Evolutionary conservation across 1,140 invertebrate genomes (phyloP).

Genomic region (Euglossa dilemma): DNA sequence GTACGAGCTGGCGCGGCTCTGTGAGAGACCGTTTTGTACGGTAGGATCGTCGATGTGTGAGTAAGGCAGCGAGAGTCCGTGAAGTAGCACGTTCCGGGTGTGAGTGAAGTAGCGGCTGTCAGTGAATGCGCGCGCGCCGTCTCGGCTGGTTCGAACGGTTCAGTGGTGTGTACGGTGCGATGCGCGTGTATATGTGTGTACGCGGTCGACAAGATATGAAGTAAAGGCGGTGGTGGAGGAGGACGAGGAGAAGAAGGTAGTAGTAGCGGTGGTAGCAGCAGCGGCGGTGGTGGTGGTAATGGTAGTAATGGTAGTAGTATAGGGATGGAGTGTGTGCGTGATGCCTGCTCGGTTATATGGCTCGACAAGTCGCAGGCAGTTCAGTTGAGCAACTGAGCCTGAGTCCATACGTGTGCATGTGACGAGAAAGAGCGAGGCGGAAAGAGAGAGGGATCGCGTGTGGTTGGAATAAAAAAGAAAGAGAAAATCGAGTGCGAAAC

Average conservation of each 20-base stretch:
- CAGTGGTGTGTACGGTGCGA: slow-evolving; percentile 39
- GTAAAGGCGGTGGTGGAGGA: slow-evolving; percentile 53
- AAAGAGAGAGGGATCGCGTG: slow-evolving; percentile 13
- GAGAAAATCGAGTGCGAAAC: slow-evolving; percentile 27
- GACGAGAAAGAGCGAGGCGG: slow-evolving; percentile 38
- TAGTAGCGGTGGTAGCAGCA: slow-evolving; percentile 18
- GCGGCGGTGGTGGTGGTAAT: neutral
- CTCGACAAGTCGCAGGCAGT: slow-evolving; percentile 64
- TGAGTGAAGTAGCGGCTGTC: slow-evolving; percentile 39
- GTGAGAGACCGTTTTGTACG: slow-evolving; percentile 21
- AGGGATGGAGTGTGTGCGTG: slow-evolving; percentile 18
- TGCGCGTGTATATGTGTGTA: slow-evolving; percentile 32
- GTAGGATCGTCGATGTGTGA: neutral
- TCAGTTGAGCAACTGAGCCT: slow-evolving; percentile 66
- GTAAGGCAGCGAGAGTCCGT: slow-evolving; percentile 30
- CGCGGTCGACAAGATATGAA: slow-evolving; percentile 45
- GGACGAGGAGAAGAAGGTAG: slow-evolving; percentile 43
- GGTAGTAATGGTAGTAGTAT: slow-evolving; percentile 14
- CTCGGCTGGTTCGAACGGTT: slow-evolving; percentile 47
- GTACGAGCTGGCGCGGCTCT: neutral
- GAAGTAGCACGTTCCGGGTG: slow-evolving; percentile 13
- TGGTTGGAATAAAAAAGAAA: slow-evolving; percentile 14
- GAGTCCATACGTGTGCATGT: slow-evolving; percentile 63
- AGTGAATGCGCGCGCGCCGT: slow-evolving; percentile 49
- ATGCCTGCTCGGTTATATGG: slow-evolving; percentile 58